phyloP scores from a whole-genome alignment of 2,888 invertebrate genomes.

The Drosophila affinis region DNA sequence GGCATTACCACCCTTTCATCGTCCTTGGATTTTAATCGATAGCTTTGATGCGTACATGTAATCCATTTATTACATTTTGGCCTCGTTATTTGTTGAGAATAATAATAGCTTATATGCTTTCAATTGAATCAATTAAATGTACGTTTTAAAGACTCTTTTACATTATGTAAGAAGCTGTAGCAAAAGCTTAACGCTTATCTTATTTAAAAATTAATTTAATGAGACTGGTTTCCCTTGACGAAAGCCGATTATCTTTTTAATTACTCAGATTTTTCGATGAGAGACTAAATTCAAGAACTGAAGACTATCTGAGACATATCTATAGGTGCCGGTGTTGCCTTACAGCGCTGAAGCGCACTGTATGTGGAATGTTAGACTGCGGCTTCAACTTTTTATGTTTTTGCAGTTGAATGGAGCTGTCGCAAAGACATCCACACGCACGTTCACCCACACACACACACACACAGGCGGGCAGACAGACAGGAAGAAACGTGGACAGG shows the following conservation, averaged over 20 bases:
- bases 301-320: background rate
- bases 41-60: background rate
- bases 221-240: too few species aligned
- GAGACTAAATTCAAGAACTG: background rate
- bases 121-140: too few species aligned
- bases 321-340: background rate
- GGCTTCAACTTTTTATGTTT: slow-evolving; percentile 24
- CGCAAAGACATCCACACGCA: slow-evolving; percentile 13
- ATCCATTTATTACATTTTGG: background rate
- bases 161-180: too few species aligned
- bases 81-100: too few species aligned
- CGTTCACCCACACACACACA: slow-evolving; percentile 1
- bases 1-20: background rate
- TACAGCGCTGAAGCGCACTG: slow-evolving; percentile 10
- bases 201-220: too few species aligned
- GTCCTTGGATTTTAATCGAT: too few species aligned
- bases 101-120: too few species aligned
- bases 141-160: too few species aligned
- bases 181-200: too few species aligned
- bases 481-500: background rate
- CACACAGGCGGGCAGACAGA: background rate
- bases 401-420: slow-evolving; percentile 44
- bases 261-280: background rate
- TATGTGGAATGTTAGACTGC: slow-evolving; percentile 16
- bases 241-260: background rate